These are phyloP conservation scores for Lasius fuliginosus DNA, from an alignment of 2,888 invertebrate species.

Conservation along the genomic window DNA sequence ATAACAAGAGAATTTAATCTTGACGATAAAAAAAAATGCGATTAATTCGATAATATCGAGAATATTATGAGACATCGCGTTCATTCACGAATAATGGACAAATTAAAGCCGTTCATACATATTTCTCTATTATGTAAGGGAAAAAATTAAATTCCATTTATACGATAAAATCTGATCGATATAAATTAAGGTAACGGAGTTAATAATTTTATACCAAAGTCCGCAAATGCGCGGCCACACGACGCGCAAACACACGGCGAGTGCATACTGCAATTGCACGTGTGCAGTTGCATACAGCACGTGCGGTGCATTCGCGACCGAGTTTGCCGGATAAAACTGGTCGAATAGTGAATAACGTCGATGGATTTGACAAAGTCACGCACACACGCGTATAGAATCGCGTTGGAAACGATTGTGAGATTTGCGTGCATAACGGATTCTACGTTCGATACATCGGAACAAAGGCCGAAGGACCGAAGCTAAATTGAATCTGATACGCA, in stretches of 20 bases:
- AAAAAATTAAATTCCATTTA: background rate
- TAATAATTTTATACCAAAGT: background rate
- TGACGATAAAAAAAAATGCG: background rate
- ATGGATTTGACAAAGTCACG: background rate
- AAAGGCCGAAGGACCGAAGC: background rate
- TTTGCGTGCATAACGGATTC: background rate
- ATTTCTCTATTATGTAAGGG: background rate
- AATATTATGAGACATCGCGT: background rate
- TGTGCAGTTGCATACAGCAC: background rate
- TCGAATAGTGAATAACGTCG: background rate
- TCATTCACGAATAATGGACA: background rate
- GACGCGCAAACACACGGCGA: background rate
- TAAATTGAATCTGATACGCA: background rate
- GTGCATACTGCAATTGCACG: background rate
- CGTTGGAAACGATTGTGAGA: constrained; percentile 7
- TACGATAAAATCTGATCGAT: background rate
- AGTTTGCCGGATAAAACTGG: background rate
- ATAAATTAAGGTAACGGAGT: background rate
- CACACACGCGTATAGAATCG: background rate
- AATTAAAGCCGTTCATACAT: background rate
- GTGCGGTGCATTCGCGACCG: background rate
- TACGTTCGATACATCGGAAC: background rate
- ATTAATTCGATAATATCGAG: background rate
- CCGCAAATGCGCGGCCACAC: background rate
- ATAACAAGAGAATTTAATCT: background rate